Conservation (phyloP, 2,888 invertebrate species). For the Cynaeus angustus region DNA sequence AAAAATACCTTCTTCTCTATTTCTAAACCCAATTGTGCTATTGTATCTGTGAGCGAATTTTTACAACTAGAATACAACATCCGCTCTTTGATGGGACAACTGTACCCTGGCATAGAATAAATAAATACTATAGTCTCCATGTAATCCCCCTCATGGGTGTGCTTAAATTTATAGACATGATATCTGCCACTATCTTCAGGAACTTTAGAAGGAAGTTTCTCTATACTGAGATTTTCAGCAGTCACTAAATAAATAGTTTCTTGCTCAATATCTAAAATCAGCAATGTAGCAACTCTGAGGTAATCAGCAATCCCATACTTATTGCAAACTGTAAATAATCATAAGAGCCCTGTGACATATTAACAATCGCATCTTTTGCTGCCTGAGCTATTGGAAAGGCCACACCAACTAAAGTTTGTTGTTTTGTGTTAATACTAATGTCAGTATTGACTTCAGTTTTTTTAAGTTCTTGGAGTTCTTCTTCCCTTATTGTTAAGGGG, state of each 20-base stretch:
- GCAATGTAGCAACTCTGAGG: not conserved
- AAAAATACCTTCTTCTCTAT: conserved; percentile 94
- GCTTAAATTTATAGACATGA: conserved; percentile 92
- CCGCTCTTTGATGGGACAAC: conserved; percentile 95
- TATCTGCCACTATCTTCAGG: conserved; percentile 92
- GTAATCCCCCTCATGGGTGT: conserved; percentile 94
- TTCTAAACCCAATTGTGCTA: conserved; percentile 85
- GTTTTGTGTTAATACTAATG: conserved; percentile 86
- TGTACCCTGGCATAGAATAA: conserved; percentile 98
- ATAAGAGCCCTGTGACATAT: conserved; percentile 82
- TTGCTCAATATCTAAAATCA: conserved; percentile 81
- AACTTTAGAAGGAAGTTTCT: conserved; percentile 84
- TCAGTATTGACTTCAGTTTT: conserved; percentile 81
- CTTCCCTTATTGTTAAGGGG: conserved; percentile 91
- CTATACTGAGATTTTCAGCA: conserved; percentile 80
- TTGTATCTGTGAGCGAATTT: conserved; percentile 88
- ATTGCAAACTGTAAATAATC: conserved; percentile 94
- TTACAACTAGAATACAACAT: conserved; percentile 99
- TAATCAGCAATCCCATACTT: conserved; percentile 72
- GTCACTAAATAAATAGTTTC: conserved; percentile 91
- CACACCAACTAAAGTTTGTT: conserved; percentile 93
- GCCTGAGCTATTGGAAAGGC: conserved; percentile 90
- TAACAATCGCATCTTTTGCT: conserved; percentile 83
- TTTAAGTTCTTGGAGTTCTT: conserved; percentile 86
- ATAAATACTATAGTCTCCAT: conserved; percentile 91